Evolutionary conservation across 1,140 invertebrate genomes (phyloP).

Genomic region (Halyomorpha halys): DNA sequence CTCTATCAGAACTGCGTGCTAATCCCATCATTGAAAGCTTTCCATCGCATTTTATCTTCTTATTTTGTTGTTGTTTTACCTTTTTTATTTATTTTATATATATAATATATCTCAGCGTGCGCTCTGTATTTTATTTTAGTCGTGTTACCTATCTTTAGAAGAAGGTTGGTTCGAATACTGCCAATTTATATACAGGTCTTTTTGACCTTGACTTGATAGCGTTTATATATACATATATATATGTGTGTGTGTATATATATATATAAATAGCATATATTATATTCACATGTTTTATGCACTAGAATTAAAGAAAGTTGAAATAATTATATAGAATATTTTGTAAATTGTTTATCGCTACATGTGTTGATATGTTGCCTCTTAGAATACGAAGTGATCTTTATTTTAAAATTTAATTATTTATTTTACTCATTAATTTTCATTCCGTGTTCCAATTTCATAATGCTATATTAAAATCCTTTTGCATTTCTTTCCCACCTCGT

Average conservation of each 20-base stretch:
- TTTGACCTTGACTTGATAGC: conserved; percentile 15
- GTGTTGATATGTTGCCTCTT: conserved; percentile 15
- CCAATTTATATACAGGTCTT: conserved; percentile 14
- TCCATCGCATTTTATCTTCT: conserved; percentile 1
- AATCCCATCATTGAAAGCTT: neutral
- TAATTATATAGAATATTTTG: conserved; percentile 17
- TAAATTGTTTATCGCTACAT: conserved; percentile 18
- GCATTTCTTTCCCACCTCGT: conserved; percentile 14
- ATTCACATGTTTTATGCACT: conserved; percentile 18
- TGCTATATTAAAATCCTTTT: conserved; percentile 6
- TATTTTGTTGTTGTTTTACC: conserved; percentile 1
- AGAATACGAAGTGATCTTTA: neutral
- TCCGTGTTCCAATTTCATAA: conserved; percentile 1
- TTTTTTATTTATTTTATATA: neutral
- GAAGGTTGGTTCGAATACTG: conserved; percentile 10
- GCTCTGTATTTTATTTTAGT: conserved; percentile 8
- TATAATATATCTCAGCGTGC: conserved; percentile 4
- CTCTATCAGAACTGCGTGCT: conserved; percentile 9
- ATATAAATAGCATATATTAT: conserved; percentile 18
- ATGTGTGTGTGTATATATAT: neutral
- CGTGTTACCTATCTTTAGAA: conserved; percentile 10
- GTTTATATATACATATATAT: conserved; percentile 14
- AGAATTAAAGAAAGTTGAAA: conserved; percentile 10
- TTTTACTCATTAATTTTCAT: conserved; percentile 9
- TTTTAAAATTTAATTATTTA: conserved; percentile 1